Evolutionary conservation across 1,140 invertebrate genomes (phyloP), one percentile per base, ranked within the genome.

Genomic region (Drosophila ananassae): DNA sequence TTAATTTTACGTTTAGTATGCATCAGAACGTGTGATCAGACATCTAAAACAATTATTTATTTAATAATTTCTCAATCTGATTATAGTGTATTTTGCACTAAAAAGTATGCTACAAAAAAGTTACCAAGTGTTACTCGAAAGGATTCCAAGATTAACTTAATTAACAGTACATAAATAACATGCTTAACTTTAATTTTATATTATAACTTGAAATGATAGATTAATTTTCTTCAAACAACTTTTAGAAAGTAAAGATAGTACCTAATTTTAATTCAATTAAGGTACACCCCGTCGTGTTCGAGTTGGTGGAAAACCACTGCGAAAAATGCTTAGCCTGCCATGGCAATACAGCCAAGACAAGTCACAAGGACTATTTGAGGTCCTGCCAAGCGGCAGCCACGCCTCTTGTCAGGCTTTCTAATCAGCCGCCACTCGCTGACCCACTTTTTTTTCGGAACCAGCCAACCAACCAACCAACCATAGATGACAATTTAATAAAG

Each of bases 401-500:
- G 41, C 66, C 63, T 34, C 55, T 52, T 28, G 9, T 10, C 25
- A 37, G 66, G 60, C 58, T 73, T 61, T 74, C 60, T 87, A 87
- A 87, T 87, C 78, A 85, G 68, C 69, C 50, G n/a, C 34, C 48
- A 59, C 66, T 46, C 57, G 46, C 22, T 59, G 77, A 80, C 81
- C 73, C 63, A 83, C 55, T 79, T 78, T 52, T 67, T 12, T 47
- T 21, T 32, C 9, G 62, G 41, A 68, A 8, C 32, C 24, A 37
- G 10, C 10, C 28, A 10, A n/a, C 47, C 28, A 22, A n/a, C 47
- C 28, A 22, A 2, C 17, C 63, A 68, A 10, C 24, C 50, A 64
- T 66, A 74, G 75, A 87, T 79, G 61, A 53, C 74, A 82, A 89
- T 89, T 87, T 82, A 87, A 87, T 87, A 87, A 79, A 78, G 69